Evolutionary conservation across 2,888 invertebrate species (phyloP), one percentile per base, ranked within the genome.

Genomic region (Biston betularia): DNA sequence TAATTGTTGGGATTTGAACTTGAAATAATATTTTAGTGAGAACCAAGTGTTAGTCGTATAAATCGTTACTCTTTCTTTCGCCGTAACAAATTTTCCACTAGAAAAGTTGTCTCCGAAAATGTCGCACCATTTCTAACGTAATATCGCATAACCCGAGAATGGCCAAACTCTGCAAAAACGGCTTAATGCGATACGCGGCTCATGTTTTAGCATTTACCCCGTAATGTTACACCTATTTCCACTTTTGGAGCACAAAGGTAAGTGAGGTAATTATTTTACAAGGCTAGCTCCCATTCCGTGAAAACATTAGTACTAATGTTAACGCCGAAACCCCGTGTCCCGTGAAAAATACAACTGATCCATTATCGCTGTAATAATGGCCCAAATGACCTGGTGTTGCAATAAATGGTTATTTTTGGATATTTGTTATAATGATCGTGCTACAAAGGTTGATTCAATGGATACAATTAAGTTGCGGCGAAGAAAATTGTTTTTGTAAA

Each of bases 251-350:
- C 71, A 76, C 78, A 80, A 83, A 88, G 74, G 74, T 73, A 79
- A 81, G 77, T 79, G 77, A 75, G 81, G 83, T 81, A 84, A 86
- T 86, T 87, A 87, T 86, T 84, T 81, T 73, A 78, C 80, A 77
- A 82, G 80, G 77, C 79, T 76, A 76, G 74, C 75, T 78, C 65
- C 73, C 78, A 77, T 83, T 85, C 75, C 76, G 79, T 77, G 75
- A 76, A 65, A 63, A 80, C 85, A 89, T 89, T 88, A 88, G 80
- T 79, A 81, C 76, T 85, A 87, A 87, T 86, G 87, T 84, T 80
- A 78, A 79, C 79, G 82, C 80, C 80, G 77, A 78, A 86, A 86
- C 75, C 85, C 80, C 78, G 82, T 82, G 81, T 82, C 82, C 79
- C 80, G 78, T 81, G 79, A 82, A 84, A 84, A 86, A 87, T 83